Conservation (phyloP, 1,140 invertebrate species). For the Heterodera schachtii region DNA sequence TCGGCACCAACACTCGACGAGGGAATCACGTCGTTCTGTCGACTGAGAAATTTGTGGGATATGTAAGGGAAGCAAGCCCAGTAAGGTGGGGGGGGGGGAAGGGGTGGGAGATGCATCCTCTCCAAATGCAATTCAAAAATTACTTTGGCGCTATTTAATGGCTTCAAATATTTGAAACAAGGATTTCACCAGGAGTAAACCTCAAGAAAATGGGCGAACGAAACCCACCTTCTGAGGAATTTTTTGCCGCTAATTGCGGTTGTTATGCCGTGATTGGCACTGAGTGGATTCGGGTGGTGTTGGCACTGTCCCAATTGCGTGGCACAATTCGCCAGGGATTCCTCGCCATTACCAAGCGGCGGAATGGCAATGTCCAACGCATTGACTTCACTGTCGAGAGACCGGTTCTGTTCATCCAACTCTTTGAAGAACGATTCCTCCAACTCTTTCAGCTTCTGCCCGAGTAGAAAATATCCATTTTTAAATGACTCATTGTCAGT, state of each 20-base stretch:
- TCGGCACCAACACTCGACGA: neutral
- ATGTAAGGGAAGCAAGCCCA: no score
- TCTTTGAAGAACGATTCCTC: constrained; percentile 40
- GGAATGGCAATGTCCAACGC: constrained; percentile 33
- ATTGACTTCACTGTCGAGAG: constrained; percentile 33
- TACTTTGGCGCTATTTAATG: no score
- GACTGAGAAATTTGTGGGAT: neutral
- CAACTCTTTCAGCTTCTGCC: constrained; percentile 30
- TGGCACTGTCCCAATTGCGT: neutral
- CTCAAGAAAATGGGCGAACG: neutral
- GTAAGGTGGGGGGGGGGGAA: no score
- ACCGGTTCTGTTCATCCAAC: constrained; percentile 34
- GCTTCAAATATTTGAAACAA: no score
- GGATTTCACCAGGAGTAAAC: neutral
- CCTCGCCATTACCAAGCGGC: neutral
- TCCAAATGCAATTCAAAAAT: no score
- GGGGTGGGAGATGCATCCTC: no score
- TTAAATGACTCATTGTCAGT: no score
- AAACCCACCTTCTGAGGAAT: constrained; percentile 10
- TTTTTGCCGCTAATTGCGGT: constrained; percentile 19
- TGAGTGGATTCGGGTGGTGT: neutral
- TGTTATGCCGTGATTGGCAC: neutral
- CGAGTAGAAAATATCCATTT: neutral
- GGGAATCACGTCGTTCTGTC: constrained; percentile 9
- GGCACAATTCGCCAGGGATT: neutral